Conservation (phyloP, 2,113 vertebrate species). For the Phyllostomus hastatus region DNA sequence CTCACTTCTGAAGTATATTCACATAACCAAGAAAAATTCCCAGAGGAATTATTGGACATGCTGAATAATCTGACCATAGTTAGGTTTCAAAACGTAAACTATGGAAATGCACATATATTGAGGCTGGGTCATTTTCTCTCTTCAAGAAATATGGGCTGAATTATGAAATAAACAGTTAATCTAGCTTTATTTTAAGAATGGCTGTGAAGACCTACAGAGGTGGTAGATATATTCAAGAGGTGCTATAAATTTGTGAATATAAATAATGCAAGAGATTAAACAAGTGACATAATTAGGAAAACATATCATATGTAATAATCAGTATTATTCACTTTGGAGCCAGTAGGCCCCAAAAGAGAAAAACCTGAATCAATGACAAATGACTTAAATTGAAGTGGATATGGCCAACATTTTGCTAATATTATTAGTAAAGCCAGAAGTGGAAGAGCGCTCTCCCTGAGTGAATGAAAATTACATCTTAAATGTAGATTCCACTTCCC, state of each 20-base stretch:
- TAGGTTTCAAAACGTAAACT: neutral
- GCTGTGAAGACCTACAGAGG: neutral
- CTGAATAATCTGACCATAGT: neutral
- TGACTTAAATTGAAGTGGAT: neutral
- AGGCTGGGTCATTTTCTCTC: neutral
- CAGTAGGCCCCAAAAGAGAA: neutral
- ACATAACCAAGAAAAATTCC: neutral
- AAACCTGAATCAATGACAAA: neutral
- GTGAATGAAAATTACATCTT: neutral
- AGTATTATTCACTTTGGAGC: neutral
- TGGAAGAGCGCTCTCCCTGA: neutral
- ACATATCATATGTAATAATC: neutral
- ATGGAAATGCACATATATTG: neutral
- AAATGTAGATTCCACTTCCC: neutral
- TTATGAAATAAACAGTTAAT: neutral
- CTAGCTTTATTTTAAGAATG: neutral
- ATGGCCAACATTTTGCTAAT: neutral
- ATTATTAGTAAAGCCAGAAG: neutral
- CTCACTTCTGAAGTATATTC: neutral
- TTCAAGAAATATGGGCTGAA: neutral
- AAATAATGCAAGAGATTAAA: conserved; percentile 17
- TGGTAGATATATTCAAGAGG: neutral
- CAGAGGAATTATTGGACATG: neutral
- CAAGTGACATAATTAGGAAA: neutral
- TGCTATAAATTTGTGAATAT: conserved; percentile 34